Conservation (phyloP, 23 tunicate genomes). For the Trididemnum clinides region DNA sequence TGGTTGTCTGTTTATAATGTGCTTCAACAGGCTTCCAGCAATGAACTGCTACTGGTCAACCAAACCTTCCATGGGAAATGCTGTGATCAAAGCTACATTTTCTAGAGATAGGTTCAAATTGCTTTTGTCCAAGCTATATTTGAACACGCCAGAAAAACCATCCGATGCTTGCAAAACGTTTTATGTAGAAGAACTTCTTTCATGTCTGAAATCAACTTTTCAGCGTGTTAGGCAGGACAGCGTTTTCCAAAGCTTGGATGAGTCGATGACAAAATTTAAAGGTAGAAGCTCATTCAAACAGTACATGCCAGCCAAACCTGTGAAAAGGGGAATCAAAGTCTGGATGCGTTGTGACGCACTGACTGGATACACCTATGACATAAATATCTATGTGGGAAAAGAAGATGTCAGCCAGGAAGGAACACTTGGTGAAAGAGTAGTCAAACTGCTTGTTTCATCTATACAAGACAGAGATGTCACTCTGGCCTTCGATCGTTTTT, state of each 20-base stretch:
- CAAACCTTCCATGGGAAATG: not conserved
- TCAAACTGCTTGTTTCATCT: not conserved
- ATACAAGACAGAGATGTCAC: slow-evolving; percentile 3
- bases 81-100: not conserved
- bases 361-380: slow-evolving; percentile 9
- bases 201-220: not conserved
- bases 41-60: not conserved
- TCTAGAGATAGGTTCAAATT: not conserved
- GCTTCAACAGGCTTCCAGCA: not conserved
- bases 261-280: slow-evolving; percentile 16
- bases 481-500: slow-evolving; percentile 33
- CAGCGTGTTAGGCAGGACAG: not conserved
- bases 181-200: not conserved
- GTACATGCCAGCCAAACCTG: slow-evolving; percentile 16
- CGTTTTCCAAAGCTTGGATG: not conserved
- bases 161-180: not conserved
- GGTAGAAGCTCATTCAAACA: slow-evolving; percentile 27
- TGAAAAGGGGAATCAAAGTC: slow-evolving; percentile 9
- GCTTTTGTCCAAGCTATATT: not conserved
- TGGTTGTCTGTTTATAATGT: not conserved
- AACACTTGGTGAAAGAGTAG: slow-evolving; percentile 29
- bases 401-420: not conserved
- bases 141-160: not conserved
- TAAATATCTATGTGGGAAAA: slow-evolving; percentile 12
- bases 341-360: slow-evolving; percentile 21